phyloP scores from a whole-genome alignment of 2,888 invertebrate species.

The Pinctada fucata region DNA sequence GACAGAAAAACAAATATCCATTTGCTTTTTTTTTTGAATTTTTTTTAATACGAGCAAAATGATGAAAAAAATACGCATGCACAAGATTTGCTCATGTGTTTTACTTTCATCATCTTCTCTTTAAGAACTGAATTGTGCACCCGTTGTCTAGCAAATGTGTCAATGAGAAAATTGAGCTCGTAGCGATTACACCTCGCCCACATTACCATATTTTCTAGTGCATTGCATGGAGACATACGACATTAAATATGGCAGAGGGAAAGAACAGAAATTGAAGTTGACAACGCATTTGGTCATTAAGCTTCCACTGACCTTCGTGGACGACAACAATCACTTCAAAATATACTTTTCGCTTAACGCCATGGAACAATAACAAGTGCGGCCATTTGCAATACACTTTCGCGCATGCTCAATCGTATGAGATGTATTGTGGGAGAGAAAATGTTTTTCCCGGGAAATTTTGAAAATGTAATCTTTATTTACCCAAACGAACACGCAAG shows the following conservation, averaged over 20 bases:
- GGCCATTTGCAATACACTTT: conserved; percentile 94
- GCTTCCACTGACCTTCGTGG: conserved; percentile 76
- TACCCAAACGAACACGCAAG: too few relatives aligned
- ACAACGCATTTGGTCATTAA: conserved; percentile 4
- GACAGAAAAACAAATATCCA: too few relatives aligned
- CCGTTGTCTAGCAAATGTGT: too few relatives aligned
- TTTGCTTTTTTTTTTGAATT: too few relatives aligned
- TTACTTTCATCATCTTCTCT: too few relatives aligned
- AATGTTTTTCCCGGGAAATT: conserved; percentile 27
- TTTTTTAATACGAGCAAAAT: too few relatives aligned
- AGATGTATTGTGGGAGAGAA: conserved; percentile 68
- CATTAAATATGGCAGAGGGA: not conserved
- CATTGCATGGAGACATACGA: not conserved
- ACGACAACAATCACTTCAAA: conserved; percentile 78
- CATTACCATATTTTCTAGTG: not conserved
- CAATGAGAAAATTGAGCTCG: too few relatives aligned
- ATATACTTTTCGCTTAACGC: conserved; percentile 82
- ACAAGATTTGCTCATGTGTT: too few relatives aligned
- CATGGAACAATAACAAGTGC: conserved; percentile 98
- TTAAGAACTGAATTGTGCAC: too few relatives aligned
- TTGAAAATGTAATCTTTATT: not conserved
- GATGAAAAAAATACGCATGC: too few relatives aligned
- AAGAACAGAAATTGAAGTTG: not conserved
- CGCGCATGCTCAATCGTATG: conserved; percentile 74
- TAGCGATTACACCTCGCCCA: not conserved